A percentile compares a stretch with the other conserved stretches of the same genome.
phyloP scores from a whole-genome alignment of 2,113 vertebrate genomes.

The Brevimyrus niger region DNA sequence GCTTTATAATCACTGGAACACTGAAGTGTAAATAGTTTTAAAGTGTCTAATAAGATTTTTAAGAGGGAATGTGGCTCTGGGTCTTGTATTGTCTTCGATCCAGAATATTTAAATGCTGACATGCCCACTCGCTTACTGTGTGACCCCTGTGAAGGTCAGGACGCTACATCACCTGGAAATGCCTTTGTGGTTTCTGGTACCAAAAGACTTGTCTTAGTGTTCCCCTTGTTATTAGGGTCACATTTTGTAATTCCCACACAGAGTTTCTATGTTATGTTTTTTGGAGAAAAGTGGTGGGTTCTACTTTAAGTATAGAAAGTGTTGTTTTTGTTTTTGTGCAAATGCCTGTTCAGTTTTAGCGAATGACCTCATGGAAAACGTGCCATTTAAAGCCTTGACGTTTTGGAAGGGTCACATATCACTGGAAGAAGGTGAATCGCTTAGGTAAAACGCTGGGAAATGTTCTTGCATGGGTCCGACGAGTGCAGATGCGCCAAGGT shows the following conservation, averaged over 20 bases:
- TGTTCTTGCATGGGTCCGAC: slow-evolving; percentile 25
- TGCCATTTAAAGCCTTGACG: slow-evolving; percentile 8
- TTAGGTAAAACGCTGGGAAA: slow-evolving; percentile 40
- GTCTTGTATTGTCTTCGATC: slow-evolving; percentile 29
- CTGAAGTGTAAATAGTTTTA: slow-evolving; percentile 43
- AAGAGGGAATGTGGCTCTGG: slow-evolving; percentile 36
- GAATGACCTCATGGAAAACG: slow-evolving; percentile 25
- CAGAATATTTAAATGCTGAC: slow-evolving; percentile 31
- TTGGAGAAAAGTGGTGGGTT: background rate
- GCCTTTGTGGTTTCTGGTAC: background rate
- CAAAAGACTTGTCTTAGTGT: background rate
- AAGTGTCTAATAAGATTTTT: slow-evolving; percentile 34
- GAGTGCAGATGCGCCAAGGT: slow-evolving; percentile 3
- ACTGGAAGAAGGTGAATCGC: slow-evolving; percentile 40
- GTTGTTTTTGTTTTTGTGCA: background rate
- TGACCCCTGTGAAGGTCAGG: background rate
- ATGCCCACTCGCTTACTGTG: background rate
- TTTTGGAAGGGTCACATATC: slow-evolving; percentile 30
- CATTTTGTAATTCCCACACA: background rate
- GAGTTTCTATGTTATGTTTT: slow-evolving; percentile 6
- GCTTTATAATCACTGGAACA: slow-evolving; percentile 41
- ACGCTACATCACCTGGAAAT: background rate
- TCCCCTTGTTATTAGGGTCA: background rate
- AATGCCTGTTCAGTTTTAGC: background rate
- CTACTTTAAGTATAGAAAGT: background rate